Evolutionary conservation across 2,888 invertebrate species (phyloP).

Genomic region (Automeris io): DNA sequence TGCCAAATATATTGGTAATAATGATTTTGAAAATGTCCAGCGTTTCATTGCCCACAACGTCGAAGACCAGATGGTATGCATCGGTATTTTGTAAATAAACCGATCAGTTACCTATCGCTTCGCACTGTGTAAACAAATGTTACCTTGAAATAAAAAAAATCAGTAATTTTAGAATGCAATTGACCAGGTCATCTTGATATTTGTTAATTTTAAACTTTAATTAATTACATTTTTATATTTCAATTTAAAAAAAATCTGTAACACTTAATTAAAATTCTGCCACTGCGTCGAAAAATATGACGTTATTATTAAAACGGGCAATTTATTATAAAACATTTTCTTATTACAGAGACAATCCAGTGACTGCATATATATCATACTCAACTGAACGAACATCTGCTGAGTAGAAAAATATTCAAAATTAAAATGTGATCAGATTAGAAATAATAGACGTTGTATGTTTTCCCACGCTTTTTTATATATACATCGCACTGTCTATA

Average conservation of each 20-base stretch:
- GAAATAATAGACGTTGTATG: background rate
- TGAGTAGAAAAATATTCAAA: background rate
- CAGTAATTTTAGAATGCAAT: background rate
- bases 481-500: too few species aligned
- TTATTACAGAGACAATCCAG: background rate
- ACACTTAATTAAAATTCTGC: background rate
- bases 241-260: background rate
- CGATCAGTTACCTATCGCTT: slow-evolving; percentile 8
- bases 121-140: slow-evolving; percentile 5
- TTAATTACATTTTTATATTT: background rate
- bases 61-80: slow-evolving; percentile 8
- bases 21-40: slow-evolving; percentile 6
- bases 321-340: slow-evolving; percentile 15
- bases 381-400: background rate
- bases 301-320: slow-evolving; percentile 22
- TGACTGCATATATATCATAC: background rate
- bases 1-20: slow-evolving; percentile 16
- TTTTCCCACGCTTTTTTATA: background rate
- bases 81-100: slow-evolving; percentile 8
- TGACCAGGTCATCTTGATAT: background rate
- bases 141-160: slow-evolving; percentile 3
- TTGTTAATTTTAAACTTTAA: background rate
- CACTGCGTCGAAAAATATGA: slow-evolving; percentile 27
- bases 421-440: background rate
- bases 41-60: slow-evolving; percentile 7